Percentiles rank a stretch among this genome's conserved stretches.
Conservation (phyloP, 2,888 invertebrate species). For the Philaethria dido region DNA sequence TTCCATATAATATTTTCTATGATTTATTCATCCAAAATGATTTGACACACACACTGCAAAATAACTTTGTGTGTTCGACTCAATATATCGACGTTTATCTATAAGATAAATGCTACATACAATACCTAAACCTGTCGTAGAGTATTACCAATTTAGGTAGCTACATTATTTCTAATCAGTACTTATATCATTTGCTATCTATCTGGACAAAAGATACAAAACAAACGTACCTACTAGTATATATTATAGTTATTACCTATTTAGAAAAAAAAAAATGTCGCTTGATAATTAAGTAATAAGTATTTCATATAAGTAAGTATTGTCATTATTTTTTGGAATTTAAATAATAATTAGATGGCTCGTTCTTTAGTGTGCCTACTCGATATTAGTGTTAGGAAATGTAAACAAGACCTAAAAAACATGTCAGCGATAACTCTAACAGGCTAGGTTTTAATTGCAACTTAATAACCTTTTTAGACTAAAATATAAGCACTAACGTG, state of each 20-base stretch:
- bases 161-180: constrained; percentile 21
- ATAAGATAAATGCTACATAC: constrained; percentile 23
- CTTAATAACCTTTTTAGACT: not conserved
- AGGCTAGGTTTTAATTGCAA: not conserved
- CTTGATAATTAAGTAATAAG: no score
- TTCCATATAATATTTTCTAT: not conserved
- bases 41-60: not conserved
- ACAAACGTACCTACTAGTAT: not conserved
- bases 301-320: not conserved
- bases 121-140: constrained; percentile 32
- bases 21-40: not conserved
- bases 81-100: constrained; percentile 24
- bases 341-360: not conserved
- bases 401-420: not conserved
- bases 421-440: not conserved
- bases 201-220: constrained; percentile 19
- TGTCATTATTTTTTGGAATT: not conserved
- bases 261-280: not conserved
- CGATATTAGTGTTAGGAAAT: not conserved
- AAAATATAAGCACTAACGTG: not conserved
- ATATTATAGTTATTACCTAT: constrained; percentile 7
- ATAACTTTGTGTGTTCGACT: not conserved
- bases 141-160: constrained; percentile 34
- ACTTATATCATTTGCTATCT: constrained; percentile 7
- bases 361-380: not conserved